phyloP scores from a whole-genome alignment of 1,140 invertebrate genomes.

The Choristoneura fumiferana region DNA sequence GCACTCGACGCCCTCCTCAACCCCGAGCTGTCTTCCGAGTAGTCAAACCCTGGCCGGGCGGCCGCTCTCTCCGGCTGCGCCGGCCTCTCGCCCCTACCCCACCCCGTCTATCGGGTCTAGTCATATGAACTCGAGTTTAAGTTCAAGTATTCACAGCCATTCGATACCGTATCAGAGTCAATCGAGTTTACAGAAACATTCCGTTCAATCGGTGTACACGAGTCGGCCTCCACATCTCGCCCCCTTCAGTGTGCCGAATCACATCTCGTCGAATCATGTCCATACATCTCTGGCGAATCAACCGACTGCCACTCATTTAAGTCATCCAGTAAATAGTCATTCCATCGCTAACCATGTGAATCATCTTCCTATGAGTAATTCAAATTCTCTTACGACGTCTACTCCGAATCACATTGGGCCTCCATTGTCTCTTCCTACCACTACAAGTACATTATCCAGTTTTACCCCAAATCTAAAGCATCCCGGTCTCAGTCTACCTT shows the following conservation, averaged over 20 bases:
- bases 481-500: conserved; percentile 47
- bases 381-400: conserved; percentile 46
- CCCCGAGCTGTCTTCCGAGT: conserved; percentile 63
- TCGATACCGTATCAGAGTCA: conserved; percentile 67
- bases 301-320: conserved; percentile 42
- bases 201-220: conserved; percentile 55
- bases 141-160: conserved; percentile 68
- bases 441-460: conserved; percentile 54
- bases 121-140: conserved; percentile 72
- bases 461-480: conserved; percentile 57
- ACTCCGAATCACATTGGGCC: conserved; percentile 55
- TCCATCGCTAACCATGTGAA: conserved; percentile 54
- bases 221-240: conserved; percentile 60
- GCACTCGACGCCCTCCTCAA: conserved; percentile 58
- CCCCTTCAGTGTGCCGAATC: conserved; percentile 64
- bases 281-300: conserved; percentile 42
- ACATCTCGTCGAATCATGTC: conserved; percentile 54
- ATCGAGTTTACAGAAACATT: conserved; percentile 72
- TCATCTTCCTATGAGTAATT: conserved; percentile 47
- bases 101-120: conserved; percentile 68
- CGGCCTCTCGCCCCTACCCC: conserved; percentile 57
- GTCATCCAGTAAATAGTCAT: conserved; percentile 60
- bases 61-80: conserved; percentile 54
- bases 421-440: conserved; percentile 42
- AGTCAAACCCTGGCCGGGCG: conserved; percentile 52